Evolutionary conservation across 2,113 vertebrate genomes (phyloP).

Genomic region (Catharus minimus): DNA sequence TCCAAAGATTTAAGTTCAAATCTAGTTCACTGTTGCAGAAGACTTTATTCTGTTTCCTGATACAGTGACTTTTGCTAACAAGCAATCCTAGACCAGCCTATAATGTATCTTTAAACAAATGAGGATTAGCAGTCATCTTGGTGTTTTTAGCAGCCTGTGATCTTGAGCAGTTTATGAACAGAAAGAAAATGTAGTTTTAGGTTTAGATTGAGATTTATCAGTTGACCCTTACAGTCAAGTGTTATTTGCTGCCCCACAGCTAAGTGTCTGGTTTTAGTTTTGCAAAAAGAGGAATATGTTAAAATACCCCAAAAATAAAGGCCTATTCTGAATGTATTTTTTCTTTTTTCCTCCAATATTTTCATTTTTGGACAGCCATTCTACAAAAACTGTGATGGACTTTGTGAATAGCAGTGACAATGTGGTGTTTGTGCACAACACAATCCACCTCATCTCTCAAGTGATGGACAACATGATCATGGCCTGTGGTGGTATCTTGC

Average conservation of each 20-base stretch:
- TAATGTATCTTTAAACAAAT: neutral
- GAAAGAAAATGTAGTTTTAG: neutral
- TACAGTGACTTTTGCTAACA: neutral
- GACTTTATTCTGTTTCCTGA: neutral
- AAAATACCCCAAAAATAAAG: neutral
- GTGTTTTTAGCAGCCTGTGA: neutral
- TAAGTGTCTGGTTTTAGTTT: neutral
- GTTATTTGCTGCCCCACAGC: neutral
- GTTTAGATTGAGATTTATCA: neutral
- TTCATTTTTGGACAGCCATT: constrained; percentile 80
- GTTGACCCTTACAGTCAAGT: neutral
- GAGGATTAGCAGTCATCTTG: neutral
- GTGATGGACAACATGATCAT: constrained; percentile 98
- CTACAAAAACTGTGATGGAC: constrained; percentile 96
- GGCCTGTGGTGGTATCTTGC: constrained; percentile 96
- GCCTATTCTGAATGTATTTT: neutral
- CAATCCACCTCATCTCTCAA: constrained; percentile 95
- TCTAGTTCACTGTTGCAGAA: neutral
- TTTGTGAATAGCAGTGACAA: constrained; percentile 99
- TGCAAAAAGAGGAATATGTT: neutral
- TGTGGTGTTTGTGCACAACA: constrained; percentile 97
- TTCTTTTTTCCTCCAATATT: too few relatives aligned
- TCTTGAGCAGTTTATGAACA: neutral
- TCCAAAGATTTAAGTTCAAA: neutral
- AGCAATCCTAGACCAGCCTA: neutral